Percentiles rank a stretch among this genome's conserved stretches.
These are phyloP conservation scores for Malurus cyaneus DNA, from an alignment of 2,113 vertebrate genomes.

Conservation along the genomic window DNA sequence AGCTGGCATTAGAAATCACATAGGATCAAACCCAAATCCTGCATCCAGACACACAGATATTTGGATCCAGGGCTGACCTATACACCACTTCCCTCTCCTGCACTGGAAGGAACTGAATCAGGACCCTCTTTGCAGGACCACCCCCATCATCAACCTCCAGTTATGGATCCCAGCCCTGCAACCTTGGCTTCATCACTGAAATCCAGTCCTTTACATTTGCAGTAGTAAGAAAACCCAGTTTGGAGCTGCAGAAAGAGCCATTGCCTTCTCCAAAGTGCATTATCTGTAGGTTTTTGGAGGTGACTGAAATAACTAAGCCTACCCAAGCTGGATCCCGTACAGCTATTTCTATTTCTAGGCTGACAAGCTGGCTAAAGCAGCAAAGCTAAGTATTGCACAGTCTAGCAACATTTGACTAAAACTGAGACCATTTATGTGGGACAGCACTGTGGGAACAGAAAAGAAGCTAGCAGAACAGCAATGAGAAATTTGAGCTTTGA, in stretches of 20 bases:
- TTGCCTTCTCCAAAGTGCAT: background rate
- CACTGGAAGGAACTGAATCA: background rate
- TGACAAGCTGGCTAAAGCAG: constrained; percentile 13
- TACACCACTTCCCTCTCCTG: background rate
- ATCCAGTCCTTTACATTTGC: background rate
- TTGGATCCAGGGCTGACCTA: background rate
- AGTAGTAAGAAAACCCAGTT: background rate
- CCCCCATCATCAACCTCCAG: constrained; percentile 33
- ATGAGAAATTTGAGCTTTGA: constrained; percentile 30
- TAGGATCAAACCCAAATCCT: background rate
- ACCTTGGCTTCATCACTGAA: background rate
- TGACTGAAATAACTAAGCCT: background rate
- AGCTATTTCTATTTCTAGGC: constrained; percentile 16
- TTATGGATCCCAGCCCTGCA: background rate
- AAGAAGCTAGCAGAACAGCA: background rate
- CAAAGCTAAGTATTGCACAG: background rate
- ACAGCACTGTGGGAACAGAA: constrained; percentile 15
- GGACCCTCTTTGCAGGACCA: background rate
- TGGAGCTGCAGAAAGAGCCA: background rate
- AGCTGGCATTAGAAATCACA: constrained; percentile 21
- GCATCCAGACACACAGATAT: background rate
- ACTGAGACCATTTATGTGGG: background rate
- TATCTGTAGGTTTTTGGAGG: background rate
- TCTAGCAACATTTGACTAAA: background rate
- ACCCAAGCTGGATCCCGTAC: background rate